Evolutionary conservation across 2,888 invertebrate species (phyloP), one percentile per base, ranked within the genome.

Genomic region (Apotomis betuletana): DNA sequence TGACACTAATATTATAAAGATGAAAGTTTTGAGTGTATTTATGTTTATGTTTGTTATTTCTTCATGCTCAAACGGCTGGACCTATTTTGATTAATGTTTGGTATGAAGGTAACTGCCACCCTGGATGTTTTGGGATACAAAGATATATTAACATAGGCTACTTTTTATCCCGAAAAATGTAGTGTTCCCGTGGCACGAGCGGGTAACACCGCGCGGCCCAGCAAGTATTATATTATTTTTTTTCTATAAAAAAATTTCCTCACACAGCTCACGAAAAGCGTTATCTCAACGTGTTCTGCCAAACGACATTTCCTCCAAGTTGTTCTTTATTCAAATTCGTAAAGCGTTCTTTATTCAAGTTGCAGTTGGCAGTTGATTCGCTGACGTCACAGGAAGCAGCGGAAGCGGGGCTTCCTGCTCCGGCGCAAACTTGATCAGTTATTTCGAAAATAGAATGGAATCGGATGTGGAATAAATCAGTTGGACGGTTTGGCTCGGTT

Each of bases 391-490:
- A 36, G 72, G 72, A 72, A 72, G 15, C 58, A 57, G 36, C 61
- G 67, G 60, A 60, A 49, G 62, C 52, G 13, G 15, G 8, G 44
- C 58, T 72, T 72, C 72, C 72, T 72, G 63, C 72, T 65, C 70
- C 58, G 51, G 72, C 72, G 72, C 72, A 72, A 72, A 72, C 72
- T 72, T 61, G 72, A 72, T 72, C 68, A 68, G 67, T 72, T 62
- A 72, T 72, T 72, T 72, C 62, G 71, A 72, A 67, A 67, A 72
- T 67, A 67, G 67, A 72, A 72, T 68, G 57, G 63, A 68, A 63
- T 63, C 68, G 67, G 72, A 72, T 68, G 62, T 52, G 65, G 67
- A 71, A 71, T 71, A 71, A 71, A 71, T 71, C 71, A 71, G 67
- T 61, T 15, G 46, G 55, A 61, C 57, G 54, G 61, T 61, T 68